Conservation (phyloP, 2,113 vertebrate species). For the Halcyon senegalensis region DNA sequence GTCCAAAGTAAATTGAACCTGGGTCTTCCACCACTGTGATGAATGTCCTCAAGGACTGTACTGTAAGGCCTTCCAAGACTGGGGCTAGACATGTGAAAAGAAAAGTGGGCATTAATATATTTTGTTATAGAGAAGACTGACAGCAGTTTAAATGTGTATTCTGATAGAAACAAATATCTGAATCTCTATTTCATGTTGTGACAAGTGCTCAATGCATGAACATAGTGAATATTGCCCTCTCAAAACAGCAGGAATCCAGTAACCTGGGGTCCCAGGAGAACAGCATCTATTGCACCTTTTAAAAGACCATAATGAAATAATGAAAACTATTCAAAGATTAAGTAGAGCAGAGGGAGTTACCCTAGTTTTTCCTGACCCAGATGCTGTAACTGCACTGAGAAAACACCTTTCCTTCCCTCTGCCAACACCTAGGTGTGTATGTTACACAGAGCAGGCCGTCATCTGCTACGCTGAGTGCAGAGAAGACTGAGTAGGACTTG, state of each 20-base stretch:
- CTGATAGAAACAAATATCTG: not conserved
- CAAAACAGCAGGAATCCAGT: not conserved
- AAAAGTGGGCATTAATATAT: not conserved
- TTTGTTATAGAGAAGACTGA: not conserved
- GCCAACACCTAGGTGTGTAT: not conserved
- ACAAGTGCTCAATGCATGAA: not conserved
- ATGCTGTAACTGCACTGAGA: not conserved
- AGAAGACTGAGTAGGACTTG: not conserved
- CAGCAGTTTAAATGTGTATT: not conserved
- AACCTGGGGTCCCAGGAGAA: not conserved
- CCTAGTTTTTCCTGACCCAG: not conserved
- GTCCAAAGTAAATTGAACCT: not conserved
- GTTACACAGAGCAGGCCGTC: not conserved
- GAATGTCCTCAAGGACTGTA: not conserved
- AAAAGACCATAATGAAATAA: not conserved
- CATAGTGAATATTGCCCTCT: not conserved
- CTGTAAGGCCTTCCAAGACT: not conserved
- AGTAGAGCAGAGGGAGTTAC: not conserved
- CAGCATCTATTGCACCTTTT: not conserved
- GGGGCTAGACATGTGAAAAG: not conserved
- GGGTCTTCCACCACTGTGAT: not conserved
- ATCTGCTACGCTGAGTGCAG: not conserved
- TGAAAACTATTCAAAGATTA: not conserved
- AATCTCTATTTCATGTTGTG: not conserved
- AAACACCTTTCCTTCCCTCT: not conserved